These are phyloP conservation scores for Trichosurus vulpecula DNA, from an alignment of 2,797 vertebrate genomes.

Conservation along the genomic window DNA sequence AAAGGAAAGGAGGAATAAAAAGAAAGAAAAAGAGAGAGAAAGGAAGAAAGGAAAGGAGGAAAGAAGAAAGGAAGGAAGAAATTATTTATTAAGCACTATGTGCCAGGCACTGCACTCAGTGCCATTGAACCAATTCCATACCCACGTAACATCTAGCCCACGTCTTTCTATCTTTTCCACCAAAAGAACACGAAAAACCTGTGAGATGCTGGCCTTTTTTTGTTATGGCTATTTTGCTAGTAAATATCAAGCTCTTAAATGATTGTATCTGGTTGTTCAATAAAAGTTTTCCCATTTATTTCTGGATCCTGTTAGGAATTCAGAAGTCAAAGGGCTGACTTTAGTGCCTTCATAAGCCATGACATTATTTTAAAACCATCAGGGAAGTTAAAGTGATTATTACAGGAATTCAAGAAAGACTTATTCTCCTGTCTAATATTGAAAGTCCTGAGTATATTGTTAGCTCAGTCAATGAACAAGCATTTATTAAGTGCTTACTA, in stretches of 20 bases:
- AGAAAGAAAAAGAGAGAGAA: too few relatives aligned
- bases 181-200: too few relatives aligned
- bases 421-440: constrained; percentile 20
- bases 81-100: too few relatives aligned
- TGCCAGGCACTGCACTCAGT: too few relatives aligned
- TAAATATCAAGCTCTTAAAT: background rate
- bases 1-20: too few relatives aligned
- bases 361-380: constrained; percentile 21
- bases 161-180: too few relatives aligned
- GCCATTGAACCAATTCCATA: too few relatives aligned
- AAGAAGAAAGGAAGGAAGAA: too few relatives aligned
- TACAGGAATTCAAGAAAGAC: background rate
- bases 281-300: background rate
- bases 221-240: background rate
- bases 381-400: constrained; percentile 18
- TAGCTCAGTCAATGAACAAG: background rate
- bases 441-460: constrained; percentile 1
- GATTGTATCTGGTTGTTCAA: background rate
- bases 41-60: too few relatives aligned
- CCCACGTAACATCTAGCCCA: too few relatives aligned
- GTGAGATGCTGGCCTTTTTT: too few relatives aligned
- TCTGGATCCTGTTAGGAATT: background rate
- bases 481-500: too few relatives aligned
- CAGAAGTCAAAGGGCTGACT: background rate
- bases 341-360: constrained; percentile 17